Base-by-base conservation (phyloP, 2,113 vertebrate species). In the Psettodes erumei region DNA sequence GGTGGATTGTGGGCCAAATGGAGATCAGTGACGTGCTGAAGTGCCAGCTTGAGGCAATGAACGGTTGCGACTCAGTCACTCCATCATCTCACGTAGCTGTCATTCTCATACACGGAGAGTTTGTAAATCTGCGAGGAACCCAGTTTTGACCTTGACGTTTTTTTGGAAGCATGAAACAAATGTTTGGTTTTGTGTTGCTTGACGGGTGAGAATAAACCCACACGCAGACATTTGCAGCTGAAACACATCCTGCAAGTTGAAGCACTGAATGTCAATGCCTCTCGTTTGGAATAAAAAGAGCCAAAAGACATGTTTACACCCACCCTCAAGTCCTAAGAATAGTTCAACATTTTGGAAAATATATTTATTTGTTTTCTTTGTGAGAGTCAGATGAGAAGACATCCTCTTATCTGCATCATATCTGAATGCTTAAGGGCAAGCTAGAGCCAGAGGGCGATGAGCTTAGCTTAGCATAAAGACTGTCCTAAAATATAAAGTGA, bases 41-140 rank as follows among this genome's bases (percentile, higher is more conserved):
- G 59, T 56, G 30, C 30, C 62, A 43, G 64, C 62, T 60, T 48
- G 67, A 75, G 74, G 61, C 56, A 50, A 69, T 43, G 56, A 74
- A 71, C 45, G 54, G 50, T 70, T 82, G 71, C 71, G 77, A 71
- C 53, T 68, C 35, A 68, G 32, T 82, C 47, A 21, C 38, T 81
- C 74, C 40, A 82, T 89, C 55, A 56, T 59, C 42, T 76, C 55
- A 9, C 43, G 30, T 8, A n/a, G 23, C 32, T 21, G 55, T 74
- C 27, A 33, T 54, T 81, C 32, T 69, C 15, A 21, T 42, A 45
- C 59, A 70, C 19, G 53, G 56, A 15, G 8, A 61, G 50, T 53
- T 70, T 25, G 50, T 2, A 18, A 13, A 40, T 67, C 27, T 28
- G 16, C 38, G 47, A 37, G 37, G 59, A 70, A 66, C 19, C 51